Evolutionary conservation across 2,113 vertebrate genomes (phyloP).

Genomic region (Ciconia maguari): DNA sequence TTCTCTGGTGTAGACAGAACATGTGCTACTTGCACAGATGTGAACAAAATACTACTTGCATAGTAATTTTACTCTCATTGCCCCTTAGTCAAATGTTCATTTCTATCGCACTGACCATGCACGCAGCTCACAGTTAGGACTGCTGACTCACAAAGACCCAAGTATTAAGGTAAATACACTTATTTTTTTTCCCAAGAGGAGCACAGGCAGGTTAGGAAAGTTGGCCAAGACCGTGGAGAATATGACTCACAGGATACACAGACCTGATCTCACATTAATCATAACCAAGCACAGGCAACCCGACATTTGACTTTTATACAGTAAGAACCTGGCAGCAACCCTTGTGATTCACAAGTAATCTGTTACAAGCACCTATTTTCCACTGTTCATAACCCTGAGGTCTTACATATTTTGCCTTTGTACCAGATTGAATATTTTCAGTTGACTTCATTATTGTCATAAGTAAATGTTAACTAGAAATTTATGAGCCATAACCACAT

Average conservation of each 20-base stretch:
- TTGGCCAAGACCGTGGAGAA: background rate
- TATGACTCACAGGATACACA: background rate
- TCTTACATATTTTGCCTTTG: background rate
- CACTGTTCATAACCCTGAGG: background rate
- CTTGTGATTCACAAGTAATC: background rate
- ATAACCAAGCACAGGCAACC: background rate
- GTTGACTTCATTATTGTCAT: background rate
- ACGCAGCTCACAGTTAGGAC: background rate
- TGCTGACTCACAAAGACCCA: background rate
- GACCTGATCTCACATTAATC: background rate
- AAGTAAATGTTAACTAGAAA: background rate
- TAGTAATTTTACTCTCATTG: background rate
- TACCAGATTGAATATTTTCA: background rate
- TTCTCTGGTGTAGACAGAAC: background rate
- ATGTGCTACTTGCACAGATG: background rate
- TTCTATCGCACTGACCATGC: accelerated
- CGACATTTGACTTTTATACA: background rate
- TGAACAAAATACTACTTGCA: background rate
- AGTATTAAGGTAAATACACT: background rate
- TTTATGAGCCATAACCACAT: background rate
- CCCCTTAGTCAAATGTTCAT: background rate
- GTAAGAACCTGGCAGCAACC: conserved; percentile 1
- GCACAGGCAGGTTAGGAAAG: background rate
- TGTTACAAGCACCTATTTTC: background rate
- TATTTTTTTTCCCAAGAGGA: background rate